These are phyloP conservation scores for Cynaeus angustus DNA, from an alignment of 2,888 invertebrate genomes.

Conservation along the genomic window DNA sequence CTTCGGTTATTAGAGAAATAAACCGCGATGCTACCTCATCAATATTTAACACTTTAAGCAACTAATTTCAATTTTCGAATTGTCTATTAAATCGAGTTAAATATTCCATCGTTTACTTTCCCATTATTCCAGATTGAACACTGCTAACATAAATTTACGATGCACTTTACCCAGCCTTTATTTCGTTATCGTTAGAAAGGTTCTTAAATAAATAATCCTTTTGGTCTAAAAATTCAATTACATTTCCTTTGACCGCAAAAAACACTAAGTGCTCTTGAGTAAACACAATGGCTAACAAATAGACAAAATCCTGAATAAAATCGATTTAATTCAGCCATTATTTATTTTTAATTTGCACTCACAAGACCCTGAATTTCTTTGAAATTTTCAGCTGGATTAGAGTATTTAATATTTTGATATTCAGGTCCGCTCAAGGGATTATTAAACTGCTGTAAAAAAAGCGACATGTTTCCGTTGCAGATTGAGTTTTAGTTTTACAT, in stretches of 20 bases:
- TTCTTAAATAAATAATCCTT: constrained; percentile 27
- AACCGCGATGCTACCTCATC: no score
- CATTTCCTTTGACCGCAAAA: constrained; percentile 23
- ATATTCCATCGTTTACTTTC: constrained; percentile 4
- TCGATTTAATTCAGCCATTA: constrained; percentile 1
- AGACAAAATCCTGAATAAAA: constrained; percentile 23
- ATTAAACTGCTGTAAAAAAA: constrained; percentile 1
- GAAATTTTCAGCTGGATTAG: neutral
- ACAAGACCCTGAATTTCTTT: neutral
- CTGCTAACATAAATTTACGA: constrained; percentile 8
- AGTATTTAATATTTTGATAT: constrained; percentile 8
- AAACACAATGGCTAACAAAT: constrained; percentile 28
- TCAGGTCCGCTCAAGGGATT: constrained; percentile 16
- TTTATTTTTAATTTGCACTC: constrained; percentile 12
- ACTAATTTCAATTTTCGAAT: constrained; percentile 14
- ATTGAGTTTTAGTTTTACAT: constrained; percentile 21
- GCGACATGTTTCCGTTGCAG: no score
- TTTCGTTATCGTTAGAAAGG: constrained; percentile 16
- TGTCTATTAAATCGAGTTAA: neutral
- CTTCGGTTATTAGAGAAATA: no score
- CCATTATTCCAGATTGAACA: constrained; percentile 1
- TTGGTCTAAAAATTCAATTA: constrained; percentile 34
- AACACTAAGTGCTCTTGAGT: constrained; percentile 32
- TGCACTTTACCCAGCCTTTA: constrained; percentile 16
- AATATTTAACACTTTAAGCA: neutral